phyloP scores from a whole-genome alignment of 2,888 invertebrate species.

The Candidula unifasciata region DNA sequence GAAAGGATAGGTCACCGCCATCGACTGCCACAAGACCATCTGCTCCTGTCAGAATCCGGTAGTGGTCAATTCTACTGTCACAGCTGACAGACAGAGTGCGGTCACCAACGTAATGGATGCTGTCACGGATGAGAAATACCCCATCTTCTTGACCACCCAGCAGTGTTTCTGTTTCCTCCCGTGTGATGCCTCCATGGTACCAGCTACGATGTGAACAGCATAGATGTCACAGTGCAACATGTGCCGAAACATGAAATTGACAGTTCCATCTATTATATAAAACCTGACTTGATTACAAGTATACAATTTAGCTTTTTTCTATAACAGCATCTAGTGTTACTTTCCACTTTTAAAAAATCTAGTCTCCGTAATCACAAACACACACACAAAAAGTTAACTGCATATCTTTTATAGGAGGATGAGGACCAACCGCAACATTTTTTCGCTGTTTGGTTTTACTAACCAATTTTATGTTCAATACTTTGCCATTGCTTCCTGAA shows the following conservation, averaged over 20 bases:
- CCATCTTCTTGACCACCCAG: constrained; percentile 85
- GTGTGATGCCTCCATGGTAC: constrained; percentile 97
- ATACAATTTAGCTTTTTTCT: no score
- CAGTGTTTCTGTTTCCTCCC: constrained; percentile 94
- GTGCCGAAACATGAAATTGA: no score
- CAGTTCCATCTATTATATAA: no score
- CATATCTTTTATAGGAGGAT: no score
- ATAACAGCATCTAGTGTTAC: not conserved
- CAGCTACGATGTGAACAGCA: constrained; percentile 83
- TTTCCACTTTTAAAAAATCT: no score
- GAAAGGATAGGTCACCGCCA: constrained; percentile 92
- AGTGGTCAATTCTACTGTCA: constrained; percentile 93
- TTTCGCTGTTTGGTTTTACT: no score
- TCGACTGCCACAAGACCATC: constrained; percentile 96
- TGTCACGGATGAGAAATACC: constrained; percentile 96
- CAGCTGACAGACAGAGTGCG: constrained; percentile 95
- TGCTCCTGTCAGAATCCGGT: constrained; percentile 87
- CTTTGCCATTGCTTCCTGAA: no score
- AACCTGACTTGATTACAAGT: no score
- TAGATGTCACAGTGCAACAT: not conserved
- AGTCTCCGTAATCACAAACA: no score
- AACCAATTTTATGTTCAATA: no score
- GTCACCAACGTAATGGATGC: constrained; percentile 96
- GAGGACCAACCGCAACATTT: no score
- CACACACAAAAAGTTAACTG: no score